Evolutionary conservation across 2,113 vertebrate species (phyloP).

Genomic region (Callionymus lyra): DNA sequence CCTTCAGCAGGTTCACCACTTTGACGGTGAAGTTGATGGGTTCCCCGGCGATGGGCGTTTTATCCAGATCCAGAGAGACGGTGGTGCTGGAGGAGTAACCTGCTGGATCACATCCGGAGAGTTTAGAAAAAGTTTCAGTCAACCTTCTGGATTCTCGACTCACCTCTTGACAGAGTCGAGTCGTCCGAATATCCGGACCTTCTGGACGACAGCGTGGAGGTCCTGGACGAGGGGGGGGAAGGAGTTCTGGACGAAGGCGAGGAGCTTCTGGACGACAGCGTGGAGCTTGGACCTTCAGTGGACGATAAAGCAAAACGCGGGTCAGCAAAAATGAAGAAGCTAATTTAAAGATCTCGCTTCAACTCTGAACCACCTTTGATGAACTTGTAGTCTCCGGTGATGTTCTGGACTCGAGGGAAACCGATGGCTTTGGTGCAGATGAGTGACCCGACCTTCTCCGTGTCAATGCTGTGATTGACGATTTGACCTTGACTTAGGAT

Average conservation of each 20-base stretch:
- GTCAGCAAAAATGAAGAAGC: neutral
- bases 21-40: conserved; percentile 49
- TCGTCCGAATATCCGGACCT: conserved; percentile 18
- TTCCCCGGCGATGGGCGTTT: conserved; percentile 41
- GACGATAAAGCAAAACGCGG: no score
- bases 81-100: neutral
- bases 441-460: conserved; percentile 51
- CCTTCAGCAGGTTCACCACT: conserved; percentile 37
- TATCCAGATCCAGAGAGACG: conserved; percentile 42
- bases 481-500: conserved; percentile 24
- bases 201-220: conserved; percentile 29
- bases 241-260: conserved; percentile 28
- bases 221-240: no score
- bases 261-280: conserved; percentile 1
- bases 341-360: neutral
- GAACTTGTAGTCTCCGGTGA: conserved; percentile 63
- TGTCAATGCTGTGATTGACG: conserved; percentile 25
- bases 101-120: neutral
- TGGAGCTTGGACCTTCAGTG: no score
- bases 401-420: conserved; percentile 23
- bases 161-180: conserved; percentile 33
- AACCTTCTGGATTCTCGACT: conserved; percentile 1
- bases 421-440: conserved; percentile 63
- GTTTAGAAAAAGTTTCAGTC: neutral
- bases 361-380: conserved; percentile 34